Evolutionary conservation across 2,113 vertebrate genomes (phyloP).

Genomic region (Oenanthe oenanthe): DNA sequence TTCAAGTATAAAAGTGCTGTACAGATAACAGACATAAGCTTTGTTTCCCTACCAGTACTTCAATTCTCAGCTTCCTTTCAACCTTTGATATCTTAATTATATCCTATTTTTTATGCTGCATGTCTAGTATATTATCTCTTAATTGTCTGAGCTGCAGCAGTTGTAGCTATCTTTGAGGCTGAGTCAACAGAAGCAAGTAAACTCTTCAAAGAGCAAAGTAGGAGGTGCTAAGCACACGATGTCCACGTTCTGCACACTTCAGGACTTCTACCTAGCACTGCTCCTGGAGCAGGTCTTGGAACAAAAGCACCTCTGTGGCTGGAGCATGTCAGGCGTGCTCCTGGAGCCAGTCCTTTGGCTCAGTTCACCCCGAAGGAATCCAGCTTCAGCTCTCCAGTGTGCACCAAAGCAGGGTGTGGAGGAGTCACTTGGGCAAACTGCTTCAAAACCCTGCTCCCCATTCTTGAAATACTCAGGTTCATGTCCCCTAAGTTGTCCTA

Average conservation of each 20-base stretch:
- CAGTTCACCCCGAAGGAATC: fast-evolving
- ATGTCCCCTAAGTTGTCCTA: too few relatives aligned
- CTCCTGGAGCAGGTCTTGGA: not conserved
- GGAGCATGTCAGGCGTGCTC: not conserved
- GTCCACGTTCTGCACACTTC: fast-evolving
- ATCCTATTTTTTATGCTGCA: slow-evolving; percentile 3
- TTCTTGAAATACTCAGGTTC: not conserved
- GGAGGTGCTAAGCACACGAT: fast-evolving
- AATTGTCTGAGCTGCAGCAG: not conserved
- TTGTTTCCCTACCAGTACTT: not conserved
- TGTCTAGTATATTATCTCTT: not conserved
- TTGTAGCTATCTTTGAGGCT: not conserved
- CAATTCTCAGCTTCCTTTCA: slow-evolving; percentile 43
- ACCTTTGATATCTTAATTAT: slow-evolving; percentile 46
- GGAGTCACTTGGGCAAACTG: not conserved
- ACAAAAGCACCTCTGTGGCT: not conserved
- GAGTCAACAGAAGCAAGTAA: not conserved
- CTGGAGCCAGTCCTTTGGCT: not conserved
- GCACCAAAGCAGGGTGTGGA: not conserved
- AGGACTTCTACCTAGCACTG: not conserved
- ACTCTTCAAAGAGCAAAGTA: not conserved
- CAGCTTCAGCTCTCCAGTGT: not conserved
- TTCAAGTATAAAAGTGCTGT: not conserved
- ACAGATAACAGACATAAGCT: not conserved
- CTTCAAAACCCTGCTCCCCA: fast-evolving